Evolutionary conservation across 2,797 vertebrate genomes (phyloP).

Genomic region (Epinephelus awoara): DNA sequence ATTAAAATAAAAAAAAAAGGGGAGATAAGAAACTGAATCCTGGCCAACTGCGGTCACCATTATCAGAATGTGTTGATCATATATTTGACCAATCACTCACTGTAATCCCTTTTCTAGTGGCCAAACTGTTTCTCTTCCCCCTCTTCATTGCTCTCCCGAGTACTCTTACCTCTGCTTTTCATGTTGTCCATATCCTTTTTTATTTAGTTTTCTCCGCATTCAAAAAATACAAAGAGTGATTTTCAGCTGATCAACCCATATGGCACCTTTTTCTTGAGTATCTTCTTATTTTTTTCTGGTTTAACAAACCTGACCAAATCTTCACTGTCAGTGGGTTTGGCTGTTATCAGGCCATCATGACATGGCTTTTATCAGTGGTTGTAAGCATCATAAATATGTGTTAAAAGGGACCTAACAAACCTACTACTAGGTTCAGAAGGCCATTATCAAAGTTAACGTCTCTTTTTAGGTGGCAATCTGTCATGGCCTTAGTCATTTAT

Average conservation of each 20-base stretch:
- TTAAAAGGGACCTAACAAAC: too few relatives aligned
- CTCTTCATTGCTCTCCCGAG: slow-evolving; percentile 29
- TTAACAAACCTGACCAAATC: background rate
- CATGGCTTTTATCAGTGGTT: too few relatives aligned
- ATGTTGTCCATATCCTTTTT: background rate
- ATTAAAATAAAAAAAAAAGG: background rate
- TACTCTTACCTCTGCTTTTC: slow-evolving; percentile 12
- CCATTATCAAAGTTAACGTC: too few relatives aligned
- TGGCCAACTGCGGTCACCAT: background rate
- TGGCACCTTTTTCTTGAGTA: background rate
- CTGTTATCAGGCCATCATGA: too few relatives aligned
- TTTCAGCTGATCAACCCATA: background rate
- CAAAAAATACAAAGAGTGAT: background rate
- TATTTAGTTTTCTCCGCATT: slow-evolving; percentile 8
- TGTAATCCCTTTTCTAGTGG: slow-evolving; percentile 27
- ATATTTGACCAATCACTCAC: slow-evolving; percentile 36
- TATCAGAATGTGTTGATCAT: slow-evolving; percentile 10
- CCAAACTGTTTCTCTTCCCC: slow-evolving; percentile 15
- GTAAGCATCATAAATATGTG: too few relatives aligned
- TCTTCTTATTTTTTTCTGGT: background rate
- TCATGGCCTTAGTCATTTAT: too few relatives aligned
- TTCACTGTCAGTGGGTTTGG: too few relatives aligned
- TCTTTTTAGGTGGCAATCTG: too few relatives aligned
- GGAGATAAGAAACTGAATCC: background rate
- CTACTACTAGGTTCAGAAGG: too few relatives aligned